Conservation (phyloP, 2,113 vertebrate species). For the Microcebus lehilahytsara region DNA sequence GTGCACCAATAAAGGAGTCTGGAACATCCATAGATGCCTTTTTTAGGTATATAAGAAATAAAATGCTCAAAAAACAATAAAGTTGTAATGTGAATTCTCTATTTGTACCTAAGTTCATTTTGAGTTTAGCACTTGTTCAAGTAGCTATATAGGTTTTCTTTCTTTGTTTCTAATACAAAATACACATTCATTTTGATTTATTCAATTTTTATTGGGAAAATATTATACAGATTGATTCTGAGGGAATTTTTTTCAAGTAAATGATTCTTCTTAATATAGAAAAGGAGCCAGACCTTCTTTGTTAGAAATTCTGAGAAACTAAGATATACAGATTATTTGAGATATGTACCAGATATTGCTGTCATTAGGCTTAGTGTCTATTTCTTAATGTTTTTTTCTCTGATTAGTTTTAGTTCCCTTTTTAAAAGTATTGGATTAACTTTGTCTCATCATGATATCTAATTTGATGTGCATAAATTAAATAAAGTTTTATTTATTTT, state of each 20-base stretch:
- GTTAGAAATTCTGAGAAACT: not conserved
- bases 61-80: not conserved
- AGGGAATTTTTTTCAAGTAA: not conserved
- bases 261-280: not conserved
- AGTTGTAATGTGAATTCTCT: not conserved
- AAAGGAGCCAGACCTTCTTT: not conserved
- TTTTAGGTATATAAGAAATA: not conserved
- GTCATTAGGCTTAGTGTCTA: not conserved
- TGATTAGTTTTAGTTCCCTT: not conserved
- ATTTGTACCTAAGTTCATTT: not conserved
- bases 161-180: not conserved
- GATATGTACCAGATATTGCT: not conserved
- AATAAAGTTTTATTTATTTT: constrained; percentile 31
- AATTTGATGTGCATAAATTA: constrained; percentile 36
- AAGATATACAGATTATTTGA: not conserved
- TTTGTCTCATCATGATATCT: constrained; percentile 20
- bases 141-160: not conserved
- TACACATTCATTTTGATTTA: not conserved
- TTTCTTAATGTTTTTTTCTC: not conserved
- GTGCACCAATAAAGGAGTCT: not conserved
- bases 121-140: not conserved
- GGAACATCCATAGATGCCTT: not conserved
- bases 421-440: constrained; percentile 50
- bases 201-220: not conserved
- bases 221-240: not conserved